Base-by-base conservation (phyloP, 2,113 vertebrate genomes). In the Actenoides lindsayi region DNA sequence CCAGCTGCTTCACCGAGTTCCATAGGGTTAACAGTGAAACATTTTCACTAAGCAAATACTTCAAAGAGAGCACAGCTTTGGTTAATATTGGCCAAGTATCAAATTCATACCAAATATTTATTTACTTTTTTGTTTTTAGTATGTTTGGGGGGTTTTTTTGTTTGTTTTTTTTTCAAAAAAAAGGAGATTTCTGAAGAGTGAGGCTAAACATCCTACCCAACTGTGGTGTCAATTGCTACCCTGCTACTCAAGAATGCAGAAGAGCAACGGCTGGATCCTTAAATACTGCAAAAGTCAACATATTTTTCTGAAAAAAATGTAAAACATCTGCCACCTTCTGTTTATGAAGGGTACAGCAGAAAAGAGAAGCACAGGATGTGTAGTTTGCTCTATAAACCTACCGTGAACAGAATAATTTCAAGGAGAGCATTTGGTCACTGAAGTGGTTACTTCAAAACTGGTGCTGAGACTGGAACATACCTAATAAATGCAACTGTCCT, bases 321-420 rank as follows among this genome's bases (percentile, higher is more conserved):
- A 51, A 30, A 44, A 62, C 25, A 70, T 18, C 79, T 89, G 96
- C 96, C 96, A 93, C 83, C 96, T 90, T 64, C 92, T 75, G 96
- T 86, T 92, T 60, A 39, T 10, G 17, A 48, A 64, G 78, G 65
- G 83, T 60, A 92, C n/a, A 87, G 88, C 96, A 95, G 80, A 20
- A 42, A 74, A 86, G 21, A 73, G 41, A 75, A 85, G 35, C 63
- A 27, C 2, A 4, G n/a, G 28, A 57, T 25, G 3, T 0, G 4
- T 6, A 54, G n/a, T 79, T 37, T 57, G 31, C 27, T 42, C 60
- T 77, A 69, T 28, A 53, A 85, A 69, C 76, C 8, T 28, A 33
- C 37, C 0, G 8, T 3, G 2, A 89, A 59, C 13, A 48, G 15
- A 67, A 53, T 2, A 24, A 33, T 39, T 50, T 70, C 50, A 68